Conservation (phyloP, 2,797 vertebrate species). For the Acanthurus tractus region DNA sequence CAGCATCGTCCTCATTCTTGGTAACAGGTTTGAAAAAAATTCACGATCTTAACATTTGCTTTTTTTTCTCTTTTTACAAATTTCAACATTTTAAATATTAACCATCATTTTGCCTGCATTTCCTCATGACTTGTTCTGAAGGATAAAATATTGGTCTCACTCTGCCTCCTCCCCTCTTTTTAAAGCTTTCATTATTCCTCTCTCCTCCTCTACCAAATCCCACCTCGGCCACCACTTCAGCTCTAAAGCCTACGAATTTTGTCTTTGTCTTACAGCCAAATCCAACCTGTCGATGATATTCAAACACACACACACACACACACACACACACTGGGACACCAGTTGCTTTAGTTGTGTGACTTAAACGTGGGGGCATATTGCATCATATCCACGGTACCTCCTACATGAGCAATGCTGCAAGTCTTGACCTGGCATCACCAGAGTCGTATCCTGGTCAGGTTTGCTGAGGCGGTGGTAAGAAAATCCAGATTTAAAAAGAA, state of each 20-base stretch:
- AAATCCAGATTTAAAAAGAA: background rate
- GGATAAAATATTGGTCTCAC: conserved; percentile 3
- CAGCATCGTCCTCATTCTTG: background rate
- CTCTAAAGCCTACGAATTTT: conserved; percentile 26
- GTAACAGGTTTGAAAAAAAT: background rate
- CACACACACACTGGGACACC: background rate
- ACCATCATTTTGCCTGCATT: background rate
- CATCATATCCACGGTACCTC: conserved; percentile 7
- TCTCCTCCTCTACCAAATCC: conserved; percentile 40
- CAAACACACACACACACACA: background rate
- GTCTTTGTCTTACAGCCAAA: conserved; percentile 44
- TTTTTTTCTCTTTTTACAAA: no score
- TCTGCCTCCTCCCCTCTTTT: background rate
- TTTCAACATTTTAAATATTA: background rate
- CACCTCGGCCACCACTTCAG: conserved; percentile 22
- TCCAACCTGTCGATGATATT: conserved; percentile 32
- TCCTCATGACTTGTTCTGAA: conserved; percentile 9
- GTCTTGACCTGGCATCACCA: background rate
- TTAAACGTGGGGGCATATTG: conserved; percentile 27
- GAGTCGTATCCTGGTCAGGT: background rate
- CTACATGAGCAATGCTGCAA: background rate
- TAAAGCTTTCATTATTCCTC: conserved; percentile 40
- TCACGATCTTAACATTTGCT: no score
- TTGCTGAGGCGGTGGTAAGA: background rate
- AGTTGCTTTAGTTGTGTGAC: conserved; percentile 3